These are phyloP conservation scores for Hydraecia micacea DNA, from an alignment of 2,888 invertebrate species.

Conservation along the genomic window DNA sequence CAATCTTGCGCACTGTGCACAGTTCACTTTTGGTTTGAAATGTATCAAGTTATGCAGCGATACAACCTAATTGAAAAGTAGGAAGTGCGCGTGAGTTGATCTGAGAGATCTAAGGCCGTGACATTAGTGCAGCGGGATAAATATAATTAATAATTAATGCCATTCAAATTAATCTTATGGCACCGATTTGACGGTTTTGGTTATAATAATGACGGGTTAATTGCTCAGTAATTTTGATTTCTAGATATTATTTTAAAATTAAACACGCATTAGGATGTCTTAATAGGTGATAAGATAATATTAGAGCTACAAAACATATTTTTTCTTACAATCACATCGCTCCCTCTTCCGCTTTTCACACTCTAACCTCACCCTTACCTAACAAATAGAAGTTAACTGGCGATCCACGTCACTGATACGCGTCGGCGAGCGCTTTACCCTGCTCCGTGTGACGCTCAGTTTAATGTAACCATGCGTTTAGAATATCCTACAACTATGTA, in stretches of 20 bases:
- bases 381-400: conserved; percentile 61
- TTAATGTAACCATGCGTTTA: conserved; percentile 56
- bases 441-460: conserved; percentile 47
- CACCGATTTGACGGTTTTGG: background rate
- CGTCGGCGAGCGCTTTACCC: conserved; percentile 58
- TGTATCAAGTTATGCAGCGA: conserved; percentile 54
- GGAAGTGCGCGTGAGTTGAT: conserved; percentile 69
- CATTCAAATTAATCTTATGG: background rate
- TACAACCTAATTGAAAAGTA: conserved; percentile 73
- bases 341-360: background rate
- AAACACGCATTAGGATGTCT: background rate
- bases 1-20: conserved; percentile 1
- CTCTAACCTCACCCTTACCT: conserved; percentile 16
- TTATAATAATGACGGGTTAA: background rate
- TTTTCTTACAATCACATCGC: background rate
- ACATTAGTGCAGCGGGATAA: conserved; percentile 42
- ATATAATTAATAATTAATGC: background rate
- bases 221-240: background rate
- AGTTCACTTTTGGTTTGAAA: conserved; percentile 57
- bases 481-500: conserved; percentile 55
- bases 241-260: background rate
- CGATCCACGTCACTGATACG: conserved; percentile 73
- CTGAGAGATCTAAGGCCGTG: conserved; percentile 63
- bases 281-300: background rate
- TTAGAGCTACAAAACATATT: background rate